phyloP scores from a whole-genome alignment of 2,888 invertebrate species.

The Scaptomyza polygonia region DNA sequence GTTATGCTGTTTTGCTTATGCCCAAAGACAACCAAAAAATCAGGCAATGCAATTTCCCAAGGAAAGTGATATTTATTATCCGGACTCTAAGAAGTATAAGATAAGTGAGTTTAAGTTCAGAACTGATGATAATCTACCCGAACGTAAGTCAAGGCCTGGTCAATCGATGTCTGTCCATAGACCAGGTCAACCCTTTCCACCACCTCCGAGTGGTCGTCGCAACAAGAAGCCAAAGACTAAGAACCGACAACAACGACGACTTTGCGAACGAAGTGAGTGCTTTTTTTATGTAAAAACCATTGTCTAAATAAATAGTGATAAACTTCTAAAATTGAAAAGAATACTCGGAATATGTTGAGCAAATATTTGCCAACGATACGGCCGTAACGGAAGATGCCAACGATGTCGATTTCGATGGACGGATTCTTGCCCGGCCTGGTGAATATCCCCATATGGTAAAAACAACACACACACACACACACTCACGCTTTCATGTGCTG shows the following conservation, averaged over 20 bases:
- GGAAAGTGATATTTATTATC: slow-evolving; percentile 58
- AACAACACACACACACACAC: too few relatives aligned
- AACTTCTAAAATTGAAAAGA: slow-evolving; percentile 52
- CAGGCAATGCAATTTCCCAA: slow-evolving; percentile 41
- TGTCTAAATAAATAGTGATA: background rate
- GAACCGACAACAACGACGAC: slow-evolving; percentile 34
- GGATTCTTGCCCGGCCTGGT: slow-evolving; percentile 78
- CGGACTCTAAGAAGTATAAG: slow-evolving; percentile 29
- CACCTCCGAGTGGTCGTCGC: slow-evolving; percentile 43
- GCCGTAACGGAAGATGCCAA: slow-evolving; percentile 70
- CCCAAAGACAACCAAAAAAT: slow-evolving; percentile 2
- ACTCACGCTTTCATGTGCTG: slow-evolving; percentile 3
- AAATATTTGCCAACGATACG: slow-evolving; percentile 77
- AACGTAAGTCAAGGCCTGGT: slow-evolving; percentile 22
- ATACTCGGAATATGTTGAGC: slow-evolving; percentile 79
- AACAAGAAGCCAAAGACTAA: slow-evolving; percentile 29
- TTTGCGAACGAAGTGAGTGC: slow-evolving; percentile 75
- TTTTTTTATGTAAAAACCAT: background rate
- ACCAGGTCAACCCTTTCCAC: slow-evolving; percentile 66
- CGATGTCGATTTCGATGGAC: slow-evolving; percentile 80
- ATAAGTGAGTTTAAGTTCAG: slow-evolving; percentile 43
- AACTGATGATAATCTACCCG: slow-evolving; percentile 25
- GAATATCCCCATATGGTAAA: slow-evolving; percentile 84
- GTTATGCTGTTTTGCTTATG: slow-evolving; percentile 14
- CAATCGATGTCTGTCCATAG: slow-evolving; percentile 6